phyloP scores from a whole-genome alignment of 2,797 vertebrate genomes.

The Mormyrops boulengeri region DNA sequence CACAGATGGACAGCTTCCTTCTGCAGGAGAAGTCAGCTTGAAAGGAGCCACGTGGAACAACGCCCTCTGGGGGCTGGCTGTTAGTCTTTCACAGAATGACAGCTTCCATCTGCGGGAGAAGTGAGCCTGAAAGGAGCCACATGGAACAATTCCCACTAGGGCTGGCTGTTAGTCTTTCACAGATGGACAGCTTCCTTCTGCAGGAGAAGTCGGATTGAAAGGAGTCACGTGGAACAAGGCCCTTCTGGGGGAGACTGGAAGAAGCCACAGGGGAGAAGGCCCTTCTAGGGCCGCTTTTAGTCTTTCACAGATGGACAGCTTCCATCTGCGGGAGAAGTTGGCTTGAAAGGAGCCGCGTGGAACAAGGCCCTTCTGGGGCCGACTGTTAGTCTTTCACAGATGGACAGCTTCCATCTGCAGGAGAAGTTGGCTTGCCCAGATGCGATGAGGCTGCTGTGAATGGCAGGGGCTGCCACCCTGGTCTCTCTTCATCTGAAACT shows the following conservation, averaged over 20 bases:
- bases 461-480: constrained; percentile 33
- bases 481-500: neutral
- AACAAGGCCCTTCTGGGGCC: constrained; percentile 51
- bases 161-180: constrained; percentile 47
- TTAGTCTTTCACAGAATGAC: constrained; percentile 59
- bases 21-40: constrained; percentile 55
- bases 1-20: constrained; percentile 64
- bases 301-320: constrained; percentile 54
- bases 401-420: constrained; percentile 61
- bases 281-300: constrained; percentile 61
- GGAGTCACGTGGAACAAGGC: constrained; percentile 57
- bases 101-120: too few relatives aligned
- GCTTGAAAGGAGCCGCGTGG: constrained; percentile 66
- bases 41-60: too few relatives aligned
- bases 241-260: too few relatives aligned
- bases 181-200: constrained; percentile 63
- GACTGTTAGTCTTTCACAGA: constrained; percentile 57
- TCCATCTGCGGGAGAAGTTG: neutral
- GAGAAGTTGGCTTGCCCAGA: constrained; percentile 58
- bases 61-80: constrained; percentile 41
- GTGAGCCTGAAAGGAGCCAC: constrained; percentile 44
- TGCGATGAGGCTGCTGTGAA: constrained; percentile 37
- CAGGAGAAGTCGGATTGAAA: constrained; percentile 54
- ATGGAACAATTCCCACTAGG: neutral
- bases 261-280: too few relatives aligned